Evolutionary conservation across 2,797 vertebrate species (phyloP).

Genomic region (Oreochromis mossambicus): DNA sequence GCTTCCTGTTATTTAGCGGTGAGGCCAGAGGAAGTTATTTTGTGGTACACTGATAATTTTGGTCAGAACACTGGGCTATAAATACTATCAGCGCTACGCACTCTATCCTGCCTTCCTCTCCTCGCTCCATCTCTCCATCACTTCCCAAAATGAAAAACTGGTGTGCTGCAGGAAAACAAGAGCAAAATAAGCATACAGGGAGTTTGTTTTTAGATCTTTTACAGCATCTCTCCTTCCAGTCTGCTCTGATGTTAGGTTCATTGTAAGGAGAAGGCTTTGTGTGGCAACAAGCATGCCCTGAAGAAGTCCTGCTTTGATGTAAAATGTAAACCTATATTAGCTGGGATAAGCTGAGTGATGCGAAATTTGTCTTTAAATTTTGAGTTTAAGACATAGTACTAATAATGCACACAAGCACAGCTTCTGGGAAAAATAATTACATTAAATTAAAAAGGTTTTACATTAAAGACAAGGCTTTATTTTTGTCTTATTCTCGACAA

Average conservation of each 20-base stretch:
- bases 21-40: slow-evolving; percentile 81
- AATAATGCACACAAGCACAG: not conserved
- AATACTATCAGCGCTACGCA: slow-evolving; percentile 76
- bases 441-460: not conserved
- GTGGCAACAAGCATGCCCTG: not conserved
- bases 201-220: slow-evolving; percentile 65
- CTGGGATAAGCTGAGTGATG: not conserved
- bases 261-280: not conserved
- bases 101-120: slow-evolving; percentile 57
- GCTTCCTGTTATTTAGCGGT: slow-evolving; percentile 84
- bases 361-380: not conserved
- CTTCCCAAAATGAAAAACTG: slow-evolving; percentile 67
- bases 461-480: not conserved
- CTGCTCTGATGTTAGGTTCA: slow-evolving; percentile 19
- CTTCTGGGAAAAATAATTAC: rapidly evolving
- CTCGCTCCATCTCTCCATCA: slow-evolving; percentile 43
- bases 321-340: not conserved
- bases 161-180: slow-evolving; percentile 76
- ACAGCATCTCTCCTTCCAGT: slow-evolving; percentile 20
- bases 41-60: slow-evolving; percentile 83
- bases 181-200: slow-evolving; percentile 52
- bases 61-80: slow-evolving; percentile 81
- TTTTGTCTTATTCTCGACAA: not conserved
- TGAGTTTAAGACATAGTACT: not conserved
- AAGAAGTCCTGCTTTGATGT: not conserved